These are phyloP conservation scores for Enteromius argenteus DNA, from an alignment of 2,797 vertebrate genomes.

Conservation along the genomic window DNA sequence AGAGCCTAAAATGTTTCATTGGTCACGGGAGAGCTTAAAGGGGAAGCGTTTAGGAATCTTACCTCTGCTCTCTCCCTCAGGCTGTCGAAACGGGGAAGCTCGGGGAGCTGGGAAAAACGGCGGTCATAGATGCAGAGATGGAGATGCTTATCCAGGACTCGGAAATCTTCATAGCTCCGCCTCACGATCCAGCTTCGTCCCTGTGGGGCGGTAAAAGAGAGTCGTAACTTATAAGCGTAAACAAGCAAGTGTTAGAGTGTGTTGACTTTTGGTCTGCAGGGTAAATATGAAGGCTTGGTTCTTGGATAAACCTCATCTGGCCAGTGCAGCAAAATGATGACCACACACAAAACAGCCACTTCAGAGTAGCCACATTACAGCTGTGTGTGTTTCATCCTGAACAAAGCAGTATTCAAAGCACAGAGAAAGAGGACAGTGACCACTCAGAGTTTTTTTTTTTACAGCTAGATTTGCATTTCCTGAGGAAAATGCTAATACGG, in stretches of 20 bases:
- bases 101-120: conserved; percentile 95
- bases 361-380: background rate
- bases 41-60: conserved; percentile 33
- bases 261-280: conserved; percentile 16
- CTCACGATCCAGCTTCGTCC: conserved; percentile 98
- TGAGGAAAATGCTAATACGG: background rate
- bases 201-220: conserved; percentile 69
- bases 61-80: conserved; percentile 94
- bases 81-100: conserved; percentile 91
- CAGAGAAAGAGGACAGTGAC: background rate
- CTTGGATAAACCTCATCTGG: conserved; percentile 10
- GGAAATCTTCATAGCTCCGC: conserved; percentile 98
- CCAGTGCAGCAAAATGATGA: background rate
- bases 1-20: conserved; percentile 8
- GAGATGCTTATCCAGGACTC: conserved; percentile 96
- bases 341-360: conserved; percentile 24
- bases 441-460: background rate
- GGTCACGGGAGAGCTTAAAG: conserved; percentile 8
- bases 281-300: conserved; percentile 18
- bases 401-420: conserved; percentile 10
- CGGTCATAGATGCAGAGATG: conserved; percentile 98
- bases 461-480: conserved; percentile 16
- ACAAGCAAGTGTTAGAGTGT: background rate
- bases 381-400: conserved; percentile 10
- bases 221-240: conserved; percentile 19